These are phyloP conservation scores for Ectropis grisescens DNA, from an alignment of 1,140 invertebrate genomes.

Conservation along the genomic window DNA sequence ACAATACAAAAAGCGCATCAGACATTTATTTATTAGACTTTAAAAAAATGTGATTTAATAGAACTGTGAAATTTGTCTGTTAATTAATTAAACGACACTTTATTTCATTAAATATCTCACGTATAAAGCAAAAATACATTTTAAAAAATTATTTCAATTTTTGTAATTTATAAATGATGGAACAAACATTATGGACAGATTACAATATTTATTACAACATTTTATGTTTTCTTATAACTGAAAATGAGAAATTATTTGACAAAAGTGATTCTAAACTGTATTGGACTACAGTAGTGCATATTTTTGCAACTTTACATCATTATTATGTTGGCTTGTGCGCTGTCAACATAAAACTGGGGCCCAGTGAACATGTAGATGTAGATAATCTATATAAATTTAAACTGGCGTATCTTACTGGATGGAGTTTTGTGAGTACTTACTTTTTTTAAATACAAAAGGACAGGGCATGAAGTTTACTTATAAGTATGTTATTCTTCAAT, in stretches of 20 bases:
- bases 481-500: too few relatives aligned
- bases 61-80: too few relatives aligned
- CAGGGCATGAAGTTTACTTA: too few relatives aligned
- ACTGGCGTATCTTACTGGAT: slow-evolving; percentile 36
- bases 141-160: too few relatives aligned
- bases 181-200: slow-evolving; percentile 32
- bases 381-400: slow-evolving; percentile 23
- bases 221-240: slow-evolving; percentile 48
- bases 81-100: too few relatives aligned
- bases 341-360: slow-evolving; percentile 13
- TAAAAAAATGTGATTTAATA: too few relatives aligned
- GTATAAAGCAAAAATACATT: too few relatives aligned
- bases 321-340: slow-evolving; percentile 22
- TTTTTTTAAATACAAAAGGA: too few relatives aligned
- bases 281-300: slow-evolving; percentile 43
- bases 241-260: slow-evolving; percentile 54
- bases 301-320: slow-evolving; percentile 30
- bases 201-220: slow-evolving; percentile 50
- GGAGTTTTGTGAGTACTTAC: slow-evolving; percentile 49
- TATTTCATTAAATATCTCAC: too few relatives aligned
- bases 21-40: too few relatives aligned
- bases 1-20: too few relatives aligned
- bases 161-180: too few relatives aligned
- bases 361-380: slow-evolving; percentile 13
- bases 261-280: slow-evolving; percentile 39